phyloP scores from a whole-genome alignment of 2,888 invertebrate genomes.

The Pollenia griseotomentosa region DNA sequence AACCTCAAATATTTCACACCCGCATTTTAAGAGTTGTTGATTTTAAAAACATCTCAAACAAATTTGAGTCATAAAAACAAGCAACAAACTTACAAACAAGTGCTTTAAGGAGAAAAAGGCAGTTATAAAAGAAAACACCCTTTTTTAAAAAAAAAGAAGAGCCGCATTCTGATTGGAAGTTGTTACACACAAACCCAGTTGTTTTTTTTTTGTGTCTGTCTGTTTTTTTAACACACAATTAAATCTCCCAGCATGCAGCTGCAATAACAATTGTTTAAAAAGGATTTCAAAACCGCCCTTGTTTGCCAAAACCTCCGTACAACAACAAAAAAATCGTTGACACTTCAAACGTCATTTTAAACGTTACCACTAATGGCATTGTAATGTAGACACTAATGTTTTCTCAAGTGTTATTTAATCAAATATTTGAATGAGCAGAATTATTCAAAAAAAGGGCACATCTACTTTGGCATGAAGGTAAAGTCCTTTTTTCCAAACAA shows the following conservation, averaged over 20 bases:
- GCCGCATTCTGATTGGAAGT: constrained; percentile 71
- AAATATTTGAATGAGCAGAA: constrained; percentile 49
- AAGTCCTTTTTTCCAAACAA: constrained; percentile 43
- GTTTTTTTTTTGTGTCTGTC: constrained; percentile 14
- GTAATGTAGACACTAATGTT: constrained; percentile 83
- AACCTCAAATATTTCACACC: constrained; percentile 71
- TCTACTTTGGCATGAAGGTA: neutral
- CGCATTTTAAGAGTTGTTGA: constrained; percentile 70
- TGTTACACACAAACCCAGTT: constrained; percentile 9
- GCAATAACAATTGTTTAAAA: constrained; percentile 73
- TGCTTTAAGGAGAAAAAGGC: constrained; percentile 37
- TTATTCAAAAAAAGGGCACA: constrained; percentile 31
- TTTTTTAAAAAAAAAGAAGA: constrained; percentile 1
- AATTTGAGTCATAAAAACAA: constrained; percentile 71
- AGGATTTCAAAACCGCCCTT: constrained; percentile 64
- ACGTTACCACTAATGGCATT: constrained; percentile 80
- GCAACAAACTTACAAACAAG: constrained; percentile 60
- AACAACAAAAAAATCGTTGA: constrained; percentile 63
- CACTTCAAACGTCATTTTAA: constrained; percentile 73
- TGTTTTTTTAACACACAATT: constrained; percentile 69
- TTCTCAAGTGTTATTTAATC: constrained; percentile 77
- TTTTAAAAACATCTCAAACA: constrained; percentile 72
- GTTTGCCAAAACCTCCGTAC: constrained; percentile 74
- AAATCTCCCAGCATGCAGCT: constrained; percentile 76
- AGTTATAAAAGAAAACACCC: constrained; percentile 13